phyloP scores from a whole-genome alignment of 2,888 invertebrate genomes.

The Slavum lentiscoides region DNA sequence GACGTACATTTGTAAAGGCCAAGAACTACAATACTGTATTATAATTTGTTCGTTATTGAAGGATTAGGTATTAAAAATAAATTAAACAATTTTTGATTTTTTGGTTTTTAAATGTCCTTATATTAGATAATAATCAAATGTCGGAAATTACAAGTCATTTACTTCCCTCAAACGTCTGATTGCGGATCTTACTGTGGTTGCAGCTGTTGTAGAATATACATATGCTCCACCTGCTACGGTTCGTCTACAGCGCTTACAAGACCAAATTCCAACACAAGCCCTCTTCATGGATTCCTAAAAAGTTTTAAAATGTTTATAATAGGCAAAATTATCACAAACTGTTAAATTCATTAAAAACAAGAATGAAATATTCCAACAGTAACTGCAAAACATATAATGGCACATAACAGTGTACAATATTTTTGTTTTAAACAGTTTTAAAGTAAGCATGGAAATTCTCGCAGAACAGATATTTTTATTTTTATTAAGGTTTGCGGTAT shows the following conservation, averaged over 20 bases:
- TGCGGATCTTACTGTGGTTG: conserved; percentile 95
- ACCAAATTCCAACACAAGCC: conserved; percentile 96
- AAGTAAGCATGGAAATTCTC: too few relatives aligned
- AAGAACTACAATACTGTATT: background rate
- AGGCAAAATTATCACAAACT: too few relatives aligned
- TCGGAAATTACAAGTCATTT: conserved; percentile 69
- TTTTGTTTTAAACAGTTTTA: too few relatives aligned
- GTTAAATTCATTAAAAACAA: too few relatives aligned
- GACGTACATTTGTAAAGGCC: too few relatives aligned
- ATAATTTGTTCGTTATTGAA: background rate
- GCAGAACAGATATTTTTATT: too few relatives aligned
- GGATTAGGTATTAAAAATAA: background rate
- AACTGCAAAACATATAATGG: too few relatives aligned
- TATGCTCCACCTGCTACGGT: conserved; percentile 98
- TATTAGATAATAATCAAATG: conserved; percentile 55
- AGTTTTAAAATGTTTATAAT: background rate
- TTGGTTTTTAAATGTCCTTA: conserved; percentile 28
- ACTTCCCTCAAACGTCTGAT: conserved; percentile 95
- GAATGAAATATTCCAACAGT: too few relatives aligned
- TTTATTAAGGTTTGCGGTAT: too few relatives aligned
- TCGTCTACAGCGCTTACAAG: conserved; percentile 94
- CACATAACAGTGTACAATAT: too few relatives aligned
- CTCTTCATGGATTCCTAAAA: conserved; percentile 96
- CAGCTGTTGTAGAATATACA: conserved; percentile 98
- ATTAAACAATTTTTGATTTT: background rate